These are phyloP conservation scores for Electrona antarctica DNA, from an alignment of 2,113 vertebrate species.

Conservation along the genomic window DNA sequence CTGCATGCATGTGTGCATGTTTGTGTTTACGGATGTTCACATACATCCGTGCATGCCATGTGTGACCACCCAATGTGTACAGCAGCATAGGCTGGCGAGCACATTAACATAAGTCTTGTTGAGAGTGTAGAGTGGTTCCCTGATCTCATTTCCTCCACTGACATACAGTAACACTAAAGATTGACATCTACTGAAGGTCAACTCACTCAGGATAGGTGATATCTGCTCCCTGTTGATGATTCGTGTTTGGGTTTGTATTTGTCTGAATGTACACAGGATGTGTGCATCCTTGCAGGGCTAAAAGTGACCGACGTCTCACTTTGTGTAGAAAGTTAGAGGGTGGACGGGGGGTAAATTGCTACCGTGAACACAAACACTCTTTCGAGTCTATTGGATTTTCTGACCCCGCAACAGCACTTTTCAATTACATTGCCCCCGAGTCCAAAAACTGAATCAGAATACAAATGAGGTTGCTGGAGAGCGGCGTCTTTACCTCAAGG, in stretches of 20 bases:
- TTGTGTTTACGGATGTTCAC: neutral
- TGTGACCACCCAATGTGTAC: neutral
- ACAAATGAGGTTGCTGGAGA: constrained; percentile 56
- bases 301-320: neutral
- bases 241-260: neutral
- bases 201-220: constrained; percentile 31
- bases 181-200: constrained; percentile 63
- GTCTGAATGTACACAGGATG: neutral
- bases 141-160: constrained; percentile 64
- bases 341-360: neutral
- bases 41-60: constrained; percentile 2
- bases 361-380: constrained; percentile 49
- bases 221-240: neutral
- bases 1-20: neutral
- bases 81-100: too few species aligned
- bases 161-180: constrained; percentile 42
- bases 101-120: constrained; percentile 39
- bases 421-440: constrained; percentile 67
- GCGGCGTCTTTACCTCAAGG: constrained; percentile 40
- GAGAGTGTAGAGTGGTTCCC: constrained; percentile 42
- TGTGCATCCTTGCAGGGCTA: neutral
- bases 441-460: constrained; percentile 46
- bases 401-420: constrained; percentile 55
- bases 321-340: constrained; percentile 7
- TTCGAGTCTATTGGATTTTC: constrained; percentile 60